These are phyloP conservation scores for Idaea biselata DNA, from an alignment of 2,888 invertebrate genomes.

Conservation along the genomic window DNA sequence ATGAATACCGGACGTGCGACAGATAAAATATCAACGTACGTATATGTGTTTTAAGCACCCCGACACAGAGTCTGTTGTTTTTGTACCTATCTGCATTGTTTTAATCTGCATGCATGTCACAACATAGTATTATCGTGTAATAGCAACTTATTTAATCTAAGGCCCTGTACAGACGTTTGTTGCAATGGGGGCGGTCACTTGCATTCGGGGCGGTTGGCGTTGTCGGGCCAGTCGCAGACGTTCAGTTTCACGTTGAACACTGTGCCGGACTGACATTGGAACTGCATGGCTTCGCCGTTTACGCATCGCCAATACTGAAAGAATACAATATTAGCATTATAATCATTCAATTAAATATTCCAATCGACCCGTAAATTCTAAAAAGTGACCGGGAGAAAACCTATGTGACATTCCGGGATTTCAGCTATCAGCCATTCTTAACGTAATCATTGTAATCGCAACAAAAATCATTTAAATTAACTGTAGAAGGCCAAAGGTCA, in stretches of 20 bases:
- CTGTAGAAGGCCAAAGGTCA: background rate
- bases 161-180: constrained; percentile 18
- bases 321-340: constrained; percentile 10
- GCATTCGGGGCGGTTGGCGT: constrained; percentile 84
- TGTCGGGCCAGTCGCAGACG: constrained; percentile 91
- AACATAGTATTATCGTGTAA: constrained; percentile 1
- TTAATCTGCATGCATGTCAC: too few relatives aligned
- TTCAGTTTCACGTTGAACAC: constrained; percentile 86
- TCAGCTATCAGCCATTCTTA: too few relatives aligned
- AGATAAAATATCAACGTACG: too few relatives aligned
- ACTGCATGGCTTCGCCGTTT: constrained; percentile 86
- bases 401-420: too few relatives aligned
- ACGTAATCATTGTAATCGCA: too few relatives aligned
- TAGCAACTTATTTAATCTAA: constrained; percentile 20
- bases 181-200: constrained; percentile 24
- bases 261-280: constrained; percentile 87
- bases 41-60: too few relatives aligned
- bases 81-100: too few relatives aligned
- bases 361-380: too few relatives aligned
- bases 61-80: too few relatives aligned
- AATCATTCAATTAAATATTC: too few relatives aligned
- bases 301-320: constrained; percentile 92
- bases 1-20: too few relatives aligned
- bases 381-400: too few relatives aligned
- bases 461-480: background rate